Evolutionary conservation across 1,140 invertebrate genomes (phyloP).

Genomic region (Helicoverpa zea): DNA sequence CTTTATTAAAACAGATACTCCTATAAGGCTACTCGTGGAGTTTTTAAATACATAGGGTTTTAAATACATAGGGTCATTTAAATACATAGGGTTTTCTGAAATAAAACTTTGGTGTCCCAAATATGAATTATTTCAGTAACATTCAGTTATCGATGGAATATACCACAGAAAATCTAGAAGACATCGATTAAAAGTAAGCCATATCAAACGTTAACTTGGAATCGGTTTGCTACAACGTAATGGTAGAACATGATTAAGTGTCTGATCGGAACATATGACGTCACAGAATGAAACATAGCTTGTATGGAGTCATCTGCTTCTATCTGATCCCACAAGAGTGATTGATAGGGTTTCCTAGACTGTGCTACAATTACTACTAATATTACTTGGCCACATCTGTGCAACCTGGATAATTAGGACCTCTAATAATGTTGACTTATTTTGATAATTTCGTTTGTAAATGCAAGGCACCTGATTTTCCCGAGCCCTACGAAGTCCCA

Average conservation of each 20-base stretch:
- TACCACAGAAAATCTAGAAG: too few species aligned
- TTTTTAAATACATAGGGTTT: too few species aligned
- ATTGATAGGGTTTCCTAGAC: constrained; percentile 8
- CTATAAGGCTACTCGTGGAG: too few species aligned
- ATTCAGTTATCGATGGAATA: too few species aligned
- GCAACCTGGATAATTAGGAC: background rate
- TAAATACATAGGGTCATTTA: too few species aligned
- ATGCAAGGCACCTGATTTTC: too few species aligned
- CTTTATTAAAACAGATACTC: too few species aligned
- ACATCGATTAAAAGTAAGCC: background rate
- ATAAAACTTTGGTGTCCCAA: too few species aligned
- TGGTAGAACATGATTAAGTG: constrained; percentile 3
- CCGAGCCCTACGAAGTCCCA: background rate
- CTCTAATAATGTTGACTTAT: too few species aligned
- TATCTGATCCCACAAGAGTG: background rate
- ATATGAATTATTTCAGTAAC: too few species aligned
- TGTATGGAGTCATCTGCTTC: background rate
- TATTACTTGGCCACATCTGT: background rate
- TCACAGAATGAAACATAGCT: background rate
- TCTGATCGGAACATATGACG: background rate
- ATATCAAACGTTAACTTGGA: background rate
- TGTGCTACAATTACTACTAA: background rate
- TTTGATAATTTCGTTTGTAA: background rate
- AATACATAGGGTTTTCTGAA: too few species aligned
- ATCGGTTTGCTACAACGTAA: background rate